Evolutionary conservation across 2,113 vertebrate genomes (phyloP).

Genomic region (Gambusia holbrooki): DNA sequence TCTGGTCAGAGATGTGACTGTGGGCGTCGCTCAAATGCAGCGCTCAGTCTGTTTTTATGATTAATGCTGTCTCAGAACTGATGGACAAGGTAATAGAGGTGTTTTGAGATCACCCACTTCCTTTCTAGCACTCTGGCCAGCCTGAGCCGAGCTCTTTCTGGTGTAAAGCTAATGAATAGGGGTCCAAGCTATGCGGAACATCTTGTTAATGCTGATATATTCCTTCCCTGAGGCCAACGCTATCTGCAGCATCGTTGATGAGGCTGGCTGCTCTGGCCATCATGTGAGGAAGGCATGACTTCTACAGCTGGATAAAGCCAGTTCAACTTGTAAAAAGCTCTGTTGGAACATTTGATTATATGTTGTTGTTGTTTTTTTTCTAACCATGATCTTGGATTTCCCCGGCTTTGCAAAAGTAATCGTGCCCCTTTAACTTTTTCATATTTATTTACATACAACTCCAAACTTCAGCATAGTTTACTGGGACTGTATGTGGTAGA

Average conservation of each 20-base stretch:
- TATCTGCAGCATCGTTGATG: conserved; percentile 31
- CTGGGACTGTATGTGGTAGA: background rate
- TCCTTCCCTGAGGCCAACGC: conserved; percentile 13
- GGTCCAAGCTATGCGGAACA: conserved; percentile 23
- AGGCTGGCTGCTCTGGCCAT: conserved; percentile 33
- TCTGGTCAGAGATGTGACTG: conserved; percentile 33
- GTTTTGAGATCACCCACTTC: conserved; percentile 17
- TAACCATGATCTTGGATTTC: background rate
- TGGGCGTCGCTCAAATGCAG: conserved; percentile 15
- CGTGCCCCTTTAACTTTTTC: background rate
- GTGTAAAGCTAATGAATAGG: conserved; percentile 45
- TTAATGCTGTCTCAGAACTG: conserved; percentile 60
- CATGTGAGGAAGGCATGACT: conserved; percentile 51
- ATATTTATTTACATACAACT: background rate
- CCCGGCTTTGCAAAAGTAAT: background rate
- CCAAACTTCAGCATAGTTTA: background rate
- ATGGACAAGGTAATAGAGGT: conserved; percentile 59
- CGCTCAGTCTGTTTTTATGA: conserved; percentile 39
- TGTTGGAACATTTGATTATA: background rate
- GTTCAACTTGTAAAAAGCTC: conserved; percentile 26
- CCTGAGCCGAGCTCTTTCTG: conserved; percentile 31
- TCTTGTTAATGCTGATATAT: conserved; percentile 35
- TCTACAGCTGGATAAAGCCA: conserved; percentile 20
- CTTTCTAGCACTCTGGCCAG: conserved; percentile 22
- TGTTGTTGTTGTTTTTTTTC: conserved; percentile 1